These are phyloP conservation scores for Vesta saturnalis DNA, from an alignment of 2,888 invertebrate genomes.

Conservation along the genomic window DNA sequence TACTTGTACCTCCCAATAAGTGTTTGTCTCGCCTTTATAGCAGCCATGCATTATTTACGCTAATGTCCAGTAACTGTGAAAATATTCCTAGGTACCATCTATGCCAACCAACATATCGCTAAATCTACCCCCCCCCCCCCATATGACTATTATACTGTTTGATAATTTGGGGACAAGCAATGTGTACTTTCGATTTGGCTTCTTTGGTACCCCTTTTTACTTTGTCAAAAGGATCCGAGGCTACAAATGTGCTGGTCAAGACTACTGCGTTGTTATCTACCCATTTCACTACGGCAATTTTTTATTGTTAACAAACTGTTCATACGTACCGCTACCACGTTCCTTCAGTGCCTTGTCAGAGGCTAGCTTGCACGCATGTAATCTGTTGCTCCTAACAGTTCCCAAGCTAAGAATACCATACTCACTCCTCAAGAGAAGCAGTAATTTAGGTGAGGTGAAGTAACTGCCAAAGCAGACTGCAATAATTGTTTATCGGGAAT, in stretches of 20 bases:
- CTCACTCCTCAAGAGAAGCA: no score
- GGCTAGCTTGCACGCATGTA: not conserved
- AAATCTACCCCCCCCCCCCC: not conserved
- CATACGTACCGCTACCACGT: not conserved
- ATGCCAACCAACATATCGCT: not conserved
- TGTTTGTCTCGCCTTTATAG: no score
- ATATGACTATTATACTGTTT: not conserved
- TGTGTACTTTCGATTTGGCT: not conserved
- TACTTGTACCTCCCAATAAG: no score
- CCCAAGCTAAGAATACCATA: no score
- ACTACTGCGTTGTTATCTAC: not conserved
- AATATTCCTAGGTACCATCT: no score
- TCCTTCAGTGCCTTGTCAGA: not conserved
- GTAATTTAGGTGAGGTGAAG: not conserved
- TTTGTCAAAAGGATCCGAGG: not conserved
- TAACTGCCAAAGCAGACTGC: not conserved
- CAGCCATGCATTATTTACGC: no score
- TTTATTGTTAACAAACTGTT: no score
- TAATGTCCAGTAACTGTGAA: no score
- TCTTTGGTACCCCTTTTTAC: not conserved
- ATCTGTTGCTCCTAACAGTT: no score
- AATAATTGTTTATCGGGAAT: not conserved
- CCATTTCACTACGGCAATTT: not conserved
- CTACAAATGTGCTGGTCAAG: not conserved
- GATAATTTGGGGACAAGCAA: not conserved